These are phyloP conservation scores for Hylaeus anthracinus DNA, from an alignment of 1,140 invertebrate species.

Conservation along the genomic window DNA sequence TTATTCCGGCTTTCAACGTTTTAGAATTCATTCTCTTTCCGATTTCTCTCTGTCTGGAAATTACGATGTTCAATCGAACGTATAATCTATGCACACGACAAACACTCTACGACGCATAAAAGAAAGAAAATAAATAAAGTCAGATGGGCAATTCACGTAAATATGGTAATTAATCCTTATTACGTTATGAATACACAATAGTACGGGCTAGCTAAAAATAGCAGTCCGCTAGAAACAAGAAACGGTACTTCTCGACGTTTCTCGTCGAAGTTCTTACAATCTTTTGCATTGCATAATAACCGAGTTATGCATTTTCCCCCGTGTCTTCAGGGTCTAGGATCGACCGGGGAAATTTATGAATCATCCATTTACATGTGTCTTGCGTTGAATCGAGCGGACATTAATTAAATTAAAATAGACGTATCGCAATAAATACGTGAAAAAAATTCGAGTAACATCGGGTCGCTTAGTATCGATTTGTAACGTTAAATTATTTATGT, in stretches of 20 bases:
- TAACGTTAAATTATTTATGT: too few species aligned
- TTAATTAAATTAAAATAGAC: background rate
- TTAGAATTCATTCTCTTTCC: background rate
- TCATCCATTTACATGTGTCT: background rate
- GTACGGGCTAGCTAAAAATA: background rate
- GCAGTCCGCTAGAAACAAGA: background rate
- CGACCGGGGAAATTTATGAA: background rate
- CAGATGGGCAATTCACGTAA: background rate
- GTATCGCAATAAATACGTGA: background rate
- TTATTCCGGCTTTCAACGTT: background rate
- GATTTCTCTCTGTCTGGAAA: background rate
- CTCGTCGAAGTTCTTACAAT: background rate
- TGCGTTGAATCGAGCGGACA: background rate
- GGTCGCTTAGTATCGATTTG: background rate
- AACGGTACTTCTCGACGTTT: background rate
- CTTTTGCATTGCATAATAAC: slow-evolving; percentile 7
- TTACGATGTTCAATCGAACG: too few species aligned
- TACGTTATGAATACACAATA: background rate
- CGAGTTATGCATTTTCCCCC: slow-evolving; percentile 16
- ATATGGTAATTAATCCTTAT: background rate
- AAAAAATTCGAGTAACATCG: background rate
- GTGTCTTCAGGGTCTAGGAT: slow-evolving; percentile 20
- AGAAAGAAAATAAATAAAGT: background rate
- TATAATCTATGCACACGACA: background rate
- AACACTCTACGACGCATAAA: background rate